Evolutionary conservation across 1,140 invertebrate genomes (phyloP).

Genomic region (Vollenhovia emeryi): DNA sequence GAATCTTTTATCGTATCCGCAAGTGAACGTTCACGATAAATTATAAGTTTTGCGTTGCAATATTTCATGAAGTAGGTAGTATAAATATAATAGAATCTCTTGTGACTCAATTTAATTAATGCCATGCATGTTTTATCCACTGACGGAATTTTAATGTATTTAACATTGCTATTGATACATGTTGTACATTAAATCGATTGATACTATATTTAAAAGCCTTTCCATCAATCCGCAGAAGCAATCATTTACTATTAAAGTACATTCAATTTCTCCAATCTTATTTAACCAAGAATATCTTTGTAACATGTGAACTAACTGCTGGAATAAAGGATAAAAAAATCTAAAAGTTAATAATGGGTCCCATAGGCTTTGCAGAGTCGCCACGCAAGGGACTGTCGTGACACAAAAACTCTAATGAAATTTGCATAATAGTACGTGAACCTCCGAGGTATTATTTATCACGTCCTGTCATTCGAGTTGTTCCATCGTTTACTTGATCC

Average conservation of each 20-base stretch:
- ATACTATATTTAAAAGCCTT: background rate
- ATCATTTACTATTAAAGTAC: background rate
- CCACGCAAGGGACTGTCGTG: constrained; percentile 39
- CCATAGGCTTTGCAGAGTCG: constrained; percentile 8
- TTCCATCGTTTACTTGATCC: constrained; percentile 61
- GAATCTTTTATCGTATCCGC: constrained; percentile 4
- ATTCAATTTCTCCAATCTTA: background rate
- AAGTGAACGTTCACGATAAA: background rate
- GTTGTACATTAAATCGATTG: background rate
- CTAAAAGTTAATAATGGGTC: constrained; percentile 66
- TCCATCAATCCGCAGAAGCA: background rate
- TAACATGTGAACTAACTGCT: constrained; percentile 12
- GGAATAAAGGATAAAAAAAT: constrained; percentile 18
- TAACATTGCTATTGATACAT: background rate
- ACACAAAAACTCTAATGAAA: constrained; percentile 75
- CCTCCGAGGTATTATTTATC: constrained; percentile 70
- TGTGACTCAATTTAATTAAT: constrained; percentile 33
- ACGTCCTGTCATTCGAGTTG: constrained; percentile 62
- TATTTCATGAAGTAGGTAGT: constrained; percentile 2
- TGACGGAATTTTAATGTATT: constrained; percentile 18
- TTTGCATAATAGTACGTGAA: constrained; percentile 74
- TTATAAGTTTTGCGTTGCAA: constrained; percentile 15
- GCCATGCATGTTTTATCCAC: background rate
- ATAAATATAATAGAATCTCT: constrained; percentile 17
- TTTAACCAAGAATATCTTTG: constrained; percentile 14